These are phyloP conservation scores for Neomorphus geoffroyi DNA, from an alignment of 2,797 vertebrate species.

Conservation along the genomic window DNA sequence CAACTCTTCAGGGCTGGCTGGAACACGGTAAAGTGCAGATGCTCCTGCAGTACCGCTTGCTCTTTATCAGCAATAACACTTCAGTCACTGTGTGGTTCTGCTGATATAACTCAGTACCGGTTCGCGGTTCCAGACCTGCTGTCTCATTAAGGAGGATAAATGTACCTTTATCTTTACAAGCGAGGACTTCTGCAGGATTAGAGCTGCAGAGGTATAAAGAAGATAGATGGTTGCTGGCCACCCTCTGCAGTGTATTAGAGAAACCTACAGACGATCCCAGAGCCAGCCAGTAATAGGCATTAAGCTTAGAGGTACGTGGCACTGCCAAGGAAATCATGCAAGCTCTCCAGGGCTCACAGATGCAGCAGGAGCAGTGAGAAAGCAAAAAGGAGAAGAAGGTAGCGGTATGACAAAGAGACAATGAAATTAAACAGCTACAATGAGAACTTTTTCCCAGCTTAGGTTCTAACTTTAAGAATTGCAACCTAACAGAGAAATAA, in stretches of 20 bases:
- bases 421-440: background rate
- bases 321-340: background rate
- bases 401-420: background rate
- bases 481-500: background rate
- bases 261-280: background rate
- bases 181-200: background rate
- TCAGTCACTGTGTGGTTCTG: background rate
- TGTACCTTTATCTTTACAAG: conserved; percentile 4
- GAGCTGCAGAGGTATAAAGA: conserved; percentile 1
- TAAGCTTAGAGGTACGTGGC: background rate
- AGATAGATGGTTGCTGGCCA: background rate
- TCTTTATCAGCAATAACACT: background rate
- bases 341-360: background rate
- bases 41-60: background rate
- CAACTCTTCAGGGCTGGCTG: background rate
- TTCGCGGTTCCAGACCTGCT: background rate
- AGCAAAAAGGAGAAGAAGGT: background rate
- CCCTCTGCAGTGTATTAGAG: background rate
- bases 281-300: background rate
- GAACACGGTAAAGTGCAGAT: background rate
- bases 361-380: background rate
- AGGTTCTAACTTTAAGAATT: background rate
- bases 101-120: background rate
- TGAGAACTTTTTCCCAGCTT: background rate
- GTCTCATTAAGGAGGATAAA: conserved; percentile 18